Evolutionary conservation across 2,888 invertebrate species (phyloP).

Genomic region (Lypha dubia): DNA sequence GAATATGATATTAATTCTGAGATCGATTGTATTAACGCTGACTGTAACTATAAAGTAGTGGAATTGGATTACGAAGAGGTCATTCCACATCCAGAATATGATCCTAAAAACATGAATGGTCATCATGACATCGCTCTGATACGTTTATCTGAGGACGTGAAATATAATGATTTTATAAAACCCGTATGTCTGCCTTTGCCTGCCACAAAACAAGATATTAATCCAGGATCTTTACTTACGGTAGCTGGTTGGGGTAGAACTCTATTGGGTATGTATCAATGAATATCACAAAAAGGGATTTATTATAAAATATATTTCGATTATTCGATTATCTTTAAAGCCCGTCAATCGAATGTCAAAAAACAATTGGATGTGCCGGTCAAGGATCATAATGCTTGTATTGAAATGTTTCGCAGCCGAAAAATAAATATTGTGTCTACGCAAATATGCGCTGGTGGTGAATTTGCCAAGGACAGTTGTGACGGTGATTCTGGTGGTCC

Average conservation of each 20-base stretch:
- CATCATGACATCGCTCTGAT: conserved; percentile 89
- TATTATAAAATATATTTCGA: too few species aligned
- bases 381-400: conserved; percentile 84
- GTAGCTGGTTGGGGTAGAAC: conserved; percentile 88
- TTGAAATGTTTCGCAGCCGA: conserved; percentile 76
- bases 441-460: conserved; percentile 83
- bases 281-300: too few species aligned
- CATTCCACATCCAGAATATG: conserved; percentile 87
- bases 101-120: conserved; percentile 84
- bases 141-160: conserved; percentile 85
- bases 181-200: conserved; percentile 86
- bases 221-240: conserved; percentile 82
- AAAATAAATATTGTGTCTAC: conserved; percentile 75
- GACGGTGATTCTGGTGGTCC: conserved; percentile 88
- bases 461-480: conserved; percentile 85
- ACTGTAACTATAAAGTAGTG: conserved; percentile 86
- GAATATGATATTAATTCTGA: conserved; percentile 80
- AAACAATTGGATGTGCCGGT: conserved; percentile 84
- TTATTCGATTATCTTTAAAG: conserved; percentile 74
- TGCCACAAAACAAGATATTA: conserved; percentile 78
- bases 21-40: conserved; percentile 82
- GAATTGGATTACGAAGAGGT: conserved; percentile 86
- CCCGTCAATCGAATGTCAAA: conserved; percentile 79
- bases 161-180: conserved; percentile 85
- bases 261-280: conserved; percentile 78